phyloP scores from a whole-genome alignment of 2,113 vertebrate species.

The Leucosticte australis region DNA sequence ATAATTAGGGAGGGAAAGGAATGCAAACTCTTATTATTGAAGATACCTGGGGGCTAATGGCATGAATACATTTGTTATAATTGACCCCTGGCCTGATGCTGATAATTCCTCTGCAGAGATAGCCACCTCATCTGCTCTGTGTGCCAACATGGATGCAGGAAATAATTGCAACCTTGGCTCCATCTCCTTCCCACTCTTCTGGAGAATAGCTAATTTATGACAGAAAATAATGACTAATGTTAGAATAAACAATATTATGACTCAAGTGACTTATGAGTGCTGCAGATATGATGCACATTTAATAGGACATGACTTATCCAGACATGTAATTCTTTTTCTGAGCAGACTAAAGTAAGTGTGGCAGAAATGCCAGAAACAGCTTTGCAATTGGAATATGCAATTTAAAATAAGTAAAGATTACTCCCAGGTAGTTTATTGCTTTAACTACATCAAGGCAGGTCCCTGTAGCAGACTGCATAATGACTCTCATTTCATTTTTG shows the following conservation, averaged over 20 bases:
- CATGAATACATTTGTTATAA: constrained; percentile 60
- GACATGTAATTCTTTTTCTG: constrained; percentile 64
- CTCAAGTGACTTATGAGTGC: constrained; percentile 61
- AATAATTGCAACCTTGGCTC: constrained; percentile 56
- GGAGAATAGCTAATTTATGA: constrained; percentile 59
- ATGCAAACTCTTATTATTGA: constrained; percentile 47
- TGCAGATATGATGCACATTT: constrained; percentile 61
- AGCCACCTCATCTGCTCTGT: constrained; percentile 33
- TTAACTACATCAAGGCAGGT: constrained; percentile 73
- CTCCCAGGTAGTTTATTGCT: constrained; percentile 78
- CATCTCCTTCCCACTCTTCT: constrained; percentile 28
- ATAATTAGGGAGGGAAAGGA: constrained; percentile 53
- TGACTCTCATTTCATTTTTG: constrained; percentile 77
- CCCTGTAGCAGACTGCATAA: constrained; percentile 71
- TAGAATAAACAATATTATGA: constrained; percentile 70
- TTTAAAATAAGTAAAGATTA: constrained; percentile 80
- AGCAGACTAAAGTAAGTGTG: constrained; percentile 66
- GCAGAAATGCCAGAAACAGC: constrained; percentile 75
- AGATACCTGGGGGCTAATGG: constrained; percentile 44
- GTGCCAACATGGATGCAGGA: constrained; percentile 13
- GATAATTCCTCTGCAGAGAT: constrained; percentile 38
- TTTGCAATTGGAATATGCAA: constrained; percentile 75
- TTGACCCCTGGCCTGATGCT: neutral
- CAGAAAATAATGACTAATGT: constrained; percentile 69
- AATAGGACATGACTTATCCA: constrained; percentile 66